Percentiles rank a stretch among this genome's conserved stretches.
These are phyloP conservation scores for Cydia pomonella DNA, from an alignment of 1,140 invertebrate species.

Conservation along the genomic window DNA sequence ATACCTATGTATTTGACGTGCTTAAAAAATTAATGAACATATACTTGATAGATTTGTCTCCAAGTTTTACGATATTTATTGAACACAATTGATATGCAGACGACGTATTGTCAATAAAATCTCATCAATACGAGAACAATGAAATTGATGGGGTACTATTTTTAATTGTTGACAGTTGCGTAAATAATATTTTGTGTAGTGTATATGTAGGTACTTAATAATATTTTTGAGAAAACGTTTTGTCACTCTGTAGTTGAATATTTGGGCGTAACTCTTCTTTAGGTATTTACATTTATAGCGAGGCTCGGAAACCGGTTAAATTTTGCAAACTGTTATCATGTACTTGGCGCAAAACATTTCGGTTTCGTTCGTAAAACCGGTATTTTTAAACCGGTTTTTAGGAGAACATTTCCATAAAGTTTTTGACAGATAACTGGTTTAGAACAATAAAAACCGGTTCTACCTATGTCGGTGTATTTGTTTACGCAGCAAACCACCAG, in stretches of 20 bases:
- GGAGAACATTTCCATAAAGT: no score
- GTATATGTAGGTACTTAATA: neutral
- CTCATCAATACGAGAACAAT: constrained; percentile 6
- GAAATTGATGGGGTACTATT: neutral
- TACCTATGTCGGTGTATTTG: no score
- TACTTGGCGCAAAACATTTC: no score
- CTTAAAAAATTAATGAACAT: neutral
- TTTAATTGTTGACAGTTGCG: neutral
- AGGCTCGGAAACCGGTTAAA: no score
- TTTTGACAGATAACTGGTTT: no score
- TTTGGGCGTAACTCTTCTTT: neutral
- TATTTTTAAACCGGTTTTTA: no score
- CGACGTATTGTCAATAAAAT: neutral
- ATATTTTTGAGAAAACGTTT: neutral
- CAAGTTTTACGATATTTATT: neutral
- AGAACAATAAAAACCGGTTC: no score
- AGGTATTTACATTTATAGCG: no score
- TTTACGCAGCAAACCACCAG: no score
- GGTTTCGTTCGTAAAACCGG: no score
- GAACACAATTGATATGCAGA: neutral
- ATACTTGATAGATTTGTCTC: neutral
- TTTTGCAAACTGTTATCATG: no score
- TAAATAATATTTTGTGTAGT: no score
- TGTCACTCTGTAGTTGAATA: neutral
- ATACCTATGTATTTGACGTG: neutral